Evolutionary conservation across 2,888 invertebrate genomes (phyloP).

Genomic region (Diploptera punctata): DNA sequence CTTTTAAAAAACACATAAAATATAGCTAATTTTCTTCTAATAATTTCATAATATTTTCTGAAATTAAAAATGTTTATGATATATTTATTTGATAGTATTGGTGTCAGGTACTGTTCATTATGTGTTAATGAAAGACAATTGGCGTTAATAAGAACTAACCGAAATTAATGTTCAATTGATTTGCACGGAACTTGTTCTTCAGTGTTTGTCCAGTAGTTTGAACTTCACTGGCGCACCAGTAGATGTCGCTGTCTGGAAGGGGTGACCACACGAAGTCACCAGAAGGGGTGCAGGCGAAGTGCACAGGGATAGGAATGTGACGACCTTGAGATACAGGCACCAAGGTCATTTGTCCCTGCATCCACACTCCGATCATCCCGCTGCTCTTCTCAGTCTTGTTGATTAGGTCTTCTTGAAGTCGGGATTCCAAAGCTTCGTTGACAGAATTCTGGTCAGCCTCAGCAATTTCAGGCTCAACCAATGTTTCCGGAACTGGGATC

Average conservation of each 20-base stretch:
- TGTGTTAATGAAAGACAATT: too few species aligned
- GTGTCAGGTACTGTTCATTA: slow-evolving; percentile 1
- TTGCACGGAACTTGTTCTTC: slow-evolving; percentile 62
- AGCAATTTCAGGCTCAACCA: slow-evolving; percentile 53
- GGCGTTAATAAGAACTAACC: too few species aligned
- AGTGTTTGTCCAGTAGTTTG: slow-evolving; percentile 70
- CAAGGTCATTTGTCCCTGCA: slow-evolving; percentile 56
- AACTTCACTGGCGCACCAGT: slow-evolving; percentile 64
- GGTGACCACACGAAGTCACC: slow-evolving; percentile 84
- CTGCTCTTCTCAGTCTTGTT: slow-evolving; percentile 61
- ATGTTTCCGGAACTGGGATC: not conserved
- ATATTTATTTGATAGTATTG: too few species aligned
- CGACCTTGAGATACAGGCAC: slow-evolving; percentile 69
- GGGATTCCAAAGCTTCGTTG: slow-evolving; percentile 82
- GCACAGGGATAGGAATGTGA: slow-evolving; percentile 70
- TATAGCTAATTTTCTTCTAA: too few species aligned
- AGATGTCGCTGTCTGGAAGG: slow-evolving; percentile 69
- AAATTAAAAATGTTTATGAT: too few species aligned
- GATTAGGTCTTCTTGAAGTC: slow-evolving; percentile 67
- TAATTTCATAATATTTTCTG: too few species aligned
- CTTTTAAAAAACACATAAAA: too few species aligned
- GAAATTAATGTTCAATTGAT: too few species aligned
- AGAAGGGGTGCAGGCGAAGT: slow-evolving; percentile 80
- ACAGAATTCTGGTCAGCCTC: slow-evolving; percentile 74
- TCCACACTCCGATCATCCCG: slow-evolving; percentile 73